Percentiles rank a stretch among this genome's conserved stretches.
phyloP scores from a whole-genome alignment of 2,797 vertebrate genomes.

The Adrianichthys oophorus region DNA sequence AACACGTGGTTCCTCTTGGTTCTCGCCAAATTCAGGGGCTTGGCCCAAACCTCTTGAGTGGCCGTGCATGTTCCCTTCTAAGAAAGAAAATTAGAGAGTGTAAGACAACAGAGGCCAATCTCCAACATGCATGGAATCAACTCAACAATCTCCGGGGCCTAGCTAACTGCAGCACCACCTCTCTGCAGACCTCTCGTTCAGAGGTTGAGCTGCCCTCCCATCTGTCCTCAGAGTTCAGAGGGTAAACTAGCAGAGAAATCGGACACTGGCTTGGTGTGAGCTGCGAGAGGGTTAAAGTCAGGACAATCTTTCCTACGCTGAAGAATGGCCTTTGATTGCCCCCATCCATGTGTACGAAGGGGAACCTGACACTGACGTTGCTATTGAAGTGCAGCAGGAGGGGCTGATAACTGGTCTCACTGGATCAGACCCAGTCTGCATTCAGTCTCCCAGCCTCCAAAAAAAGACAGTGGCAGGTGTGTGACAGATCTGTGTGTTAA shows the following conservation, averaged over 20 bases:
- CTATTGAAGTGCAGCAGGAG: constrained; percentile 66
- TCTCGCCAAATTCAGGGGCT: too few relatives aligned
- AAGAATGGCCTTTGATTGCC: constrained; percentile 72
- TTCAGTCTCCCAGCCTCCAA: constrained; percentile 48
- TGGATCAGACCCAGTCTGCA: constrained; percentile 55
- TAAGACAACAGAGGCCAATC: constrained; percentile 35
- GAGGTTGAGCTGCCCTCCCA: constrained; percentile 54
- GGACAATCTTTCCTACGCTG: constrained; percentile 54
- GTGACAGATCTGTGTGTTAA: constrained; percentile 69
- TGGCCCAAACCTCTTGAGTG: too few relatives aligned
- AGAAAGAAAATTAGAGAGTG: constrained; percentile 15
- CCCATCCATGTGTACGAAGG: constrained; percentile 48
- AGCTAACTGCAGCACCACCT: constrained; percentile 28
- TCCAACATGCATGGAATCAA: constrained; percentile 52
- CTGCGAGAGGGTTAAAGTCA: constrained; percentile 63
- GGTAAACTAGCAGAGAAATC: constrained; percentile 70
- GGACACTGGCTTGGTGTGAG: constrained; percentile 56
- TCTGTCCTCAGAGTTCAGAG: constrained; percentile 70
- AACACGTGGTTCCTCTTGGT: too few relatives aligned
- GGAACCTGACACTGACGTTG: constrained; percentile 75
- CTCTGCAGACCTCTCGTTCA: constrained; percentile 61
- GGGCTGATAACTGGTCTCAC: constrained; percentile 72
- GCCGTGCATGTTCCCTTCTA: background rate
- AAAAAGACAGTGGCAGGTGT: constrained; percentile 80
- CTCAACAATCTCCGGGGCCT: constrained; percentile 44